Percentiles rank a stretch among this genome's conserved stretches.
phyloP scores from a whole-genome alignment of 2,113 vertebrate species.

The Glaucomys volans region DNA sequence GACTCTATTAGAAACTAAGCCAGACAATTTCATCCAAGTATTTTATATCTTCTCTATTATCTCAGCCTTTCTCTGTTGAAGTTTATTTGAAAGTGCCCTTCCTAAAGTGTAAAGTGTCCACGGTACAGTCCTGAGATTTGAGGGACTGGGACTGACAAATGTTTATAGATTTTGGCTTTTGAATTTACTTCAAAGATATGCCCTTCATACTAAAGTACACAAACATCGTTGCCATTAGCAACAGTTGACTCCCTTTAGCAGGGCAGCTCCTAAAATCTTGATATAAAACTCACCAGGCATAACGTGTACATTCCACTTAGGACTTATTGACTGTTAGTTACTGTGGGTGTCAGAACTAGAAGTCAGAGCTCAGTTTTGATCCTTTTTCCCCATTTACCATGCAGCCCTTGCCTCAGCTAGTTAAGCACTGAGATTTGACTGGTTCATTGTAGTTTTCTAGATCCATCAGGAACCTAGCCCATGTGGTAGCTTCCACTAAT shows the following conservation, averaged over 20 bases:
- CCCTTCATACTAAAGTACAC: background rate
- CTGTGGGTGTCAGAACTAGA: background rate
- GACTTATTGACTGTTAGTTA: background rate
- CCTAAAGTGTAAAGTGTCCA: background rate
- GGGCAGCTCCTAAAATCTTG: background rate
- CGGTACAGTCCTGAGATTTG: background rate
- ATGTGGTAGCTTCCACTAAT: background rate
- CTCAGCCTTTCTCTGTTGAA: background rate
- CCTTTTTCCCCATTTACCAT: background rate
- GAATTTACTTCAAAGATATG: background rate
- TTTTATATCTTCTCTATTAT: background rate
- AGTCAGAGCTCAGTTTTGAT: constrained; percentile 18
- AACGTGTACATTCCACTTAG: background rate
- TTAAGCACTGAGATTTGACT: background rate
- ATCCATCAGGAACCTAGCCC: too few species aligned
- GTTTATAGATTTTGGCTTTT: background rate
- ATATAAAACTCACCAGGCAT: background rate
- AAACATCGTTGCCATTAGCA: background rate
- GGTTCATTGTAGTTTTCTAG: background rate
- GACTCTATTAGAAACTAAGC: background rate
- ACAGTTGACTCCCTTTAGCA: background rate
- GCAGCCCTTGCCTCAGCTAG: background rate
- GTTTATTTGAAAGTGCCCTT: background rate
- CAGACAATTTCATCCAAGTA: background rate
- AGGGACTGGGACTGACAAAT: background rate